Evolutionary conservation across 2,113 vertebrate species (phyloP).

Genomic region (Spheniscus mendiculus): DNA sequence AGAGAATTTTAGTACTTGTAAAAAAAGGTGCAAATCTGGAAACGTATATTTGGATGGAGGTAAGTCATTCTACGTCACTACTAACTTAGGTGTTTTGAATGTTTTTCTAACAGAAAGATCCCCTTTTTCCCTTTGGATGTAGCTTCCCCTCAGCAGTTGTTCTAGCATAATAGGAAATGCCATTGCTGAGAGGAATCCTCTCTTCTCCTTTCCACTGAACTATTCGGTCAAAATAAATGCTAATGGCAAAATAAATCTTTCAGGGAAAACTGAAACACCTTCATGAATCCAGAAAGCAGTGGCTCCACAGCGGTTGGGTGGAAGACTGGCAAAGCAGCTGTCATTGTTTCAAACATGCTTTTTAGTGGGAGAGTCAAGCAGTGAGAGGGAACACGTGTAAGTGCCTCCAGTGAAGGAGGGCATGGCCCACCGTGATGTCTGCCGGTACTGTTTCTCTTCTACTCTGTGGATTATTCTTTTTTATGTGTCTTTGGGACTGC

Average conservation of each 20-base stretch:
- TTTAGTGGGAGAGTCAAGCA: background rate
- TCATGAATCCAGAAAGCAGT: background rate
- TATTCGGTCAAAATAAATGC: constrained; percentile 23
- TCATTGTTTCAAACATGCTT: background rate
- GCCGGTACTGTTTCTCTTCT: background rate
- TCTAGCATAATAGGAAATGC: constrained; percentile 8
- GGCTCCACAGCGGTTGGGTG: background rate
- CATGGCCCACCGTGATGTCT: background rate
- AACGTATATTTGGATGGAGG: background rate
- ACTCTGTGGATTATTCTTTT: background rate
- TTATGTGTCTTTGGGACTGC: background rate
- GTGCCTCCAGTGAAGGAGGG: background rate
- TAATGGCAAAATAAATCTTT: constrained; percentile 9
- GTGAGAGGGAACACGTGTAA: accelerated
- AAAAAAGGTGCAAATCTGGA: background rate
- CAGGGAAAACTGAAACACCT: background rate
- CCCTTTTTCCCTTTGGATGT: background rate
- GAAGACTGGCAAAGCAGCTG: background rate
- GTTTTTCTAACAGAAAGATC: background rate
- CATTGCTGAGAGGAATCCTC: background rate
- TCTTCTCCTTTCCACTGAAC: background rate
- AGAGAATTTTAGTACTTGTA: background rate
- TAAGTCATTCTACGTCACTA: background rate
- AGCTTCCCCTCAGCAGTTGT: background rate
- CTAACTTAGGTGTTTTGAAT: background rate